These are phyloP conservation scores for Crocuta crocuta DNA, from an alignment of 2,113 vertebrate genomes.

Conservation along the genomic window DNA sequence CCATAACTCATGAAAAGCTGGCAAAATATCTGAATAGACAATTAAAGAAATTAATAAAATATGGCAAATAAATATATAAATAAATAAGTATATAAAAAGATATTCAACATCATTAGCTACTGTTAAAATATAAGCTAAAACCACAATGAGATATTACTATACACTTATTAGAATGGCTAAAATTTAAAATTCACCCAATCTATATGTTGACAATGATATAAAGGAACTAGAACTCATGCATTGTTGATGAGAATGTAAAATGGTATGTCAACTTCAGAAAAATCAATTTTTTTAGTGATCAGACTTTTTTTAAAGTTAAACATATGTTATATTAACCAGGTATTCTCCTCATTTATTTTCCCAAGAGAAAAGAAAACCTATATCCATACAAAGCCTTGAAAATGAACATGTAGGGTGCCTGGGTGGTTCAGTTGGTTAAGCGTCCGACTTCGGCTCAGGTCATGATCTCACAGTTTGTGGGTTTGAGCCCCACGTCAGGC, in stretches of 20 bases:
- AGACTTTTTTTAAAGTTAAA: background rate
- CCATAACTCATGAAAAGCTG: background rate
- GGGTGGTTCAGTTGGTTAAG: too few relatives aligned
- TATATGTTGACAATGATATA: background rate
- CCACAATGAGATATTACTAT: background rate
- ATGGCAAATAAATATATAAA: background rate
- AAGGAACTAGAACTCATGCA: background rate
- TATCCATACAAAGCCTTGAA: background rate
- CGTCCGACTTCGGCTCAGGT: too few relatives aligned
- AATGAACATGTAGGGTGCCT: background rate
- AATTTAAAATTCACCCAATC: background rate
- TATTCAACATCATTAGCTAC: background rate
- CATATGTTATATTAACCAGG: background rate
- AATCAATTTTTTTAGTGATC: too few relatives aligned
- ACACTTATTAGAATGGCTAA: background rate
- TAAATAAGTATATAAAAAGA: background rate
- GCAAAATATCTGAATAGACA: background rate
- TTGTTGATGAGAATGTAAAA: background rate
- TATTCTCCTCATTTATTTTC: background rate
- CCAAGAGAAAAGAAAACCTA: background rate
- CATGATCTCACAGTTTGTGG: too few relatives aligned
- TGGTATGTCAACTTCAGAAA: background rate
- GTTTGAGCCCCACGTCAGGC: too few relatives aligned
- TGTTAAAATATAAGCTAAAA: constrained; percentile 17
- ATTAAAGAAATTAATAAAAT: background rate